Percentiles rank a stretch among this genome's conserved stretches.
phyloP scores from a whole-genome alignment of 2,797 vertebrate species.

The Percopsis omiscomaycus region DNA sequence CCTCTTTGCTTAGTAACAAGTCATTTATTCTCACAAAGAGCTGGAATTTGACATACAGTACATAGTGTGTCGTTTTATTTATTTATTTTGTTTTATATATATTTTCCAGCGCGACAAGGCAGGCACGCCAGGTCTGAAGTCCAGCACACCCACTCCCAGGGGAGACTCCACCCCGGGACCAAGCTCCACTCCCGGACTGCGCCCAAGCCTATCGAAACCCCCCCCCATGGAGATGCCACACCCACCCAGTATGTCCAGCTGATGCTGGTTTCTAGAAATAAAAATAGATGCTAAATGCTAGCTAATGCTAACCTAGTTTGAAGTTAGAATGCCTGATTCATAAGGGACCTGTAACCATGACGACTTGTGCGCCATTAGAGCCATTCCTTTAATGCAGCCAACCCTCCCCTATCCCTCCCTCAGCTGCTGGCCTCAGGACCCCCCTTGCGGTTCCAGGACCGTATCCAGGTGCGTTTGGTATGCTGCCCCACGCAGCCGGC shows the following conservation, averaged over 20 bases:
- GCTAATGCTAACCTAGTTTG: not conserved
- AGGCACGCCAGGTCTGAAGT: conserved; percentile 91
- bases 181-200: conserved; percentile 87
- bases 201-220: conserved; percentile 88
- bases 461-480: conserved; percentile 89
- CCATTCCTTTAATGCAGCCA: not conserved
- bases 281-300: too few species aligned
- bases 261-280: not conserved
- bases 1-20: too few species aligned
- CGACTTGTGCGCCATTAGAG: too few species aligned
- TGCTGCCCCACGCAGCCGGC: conserved; percentile 89
- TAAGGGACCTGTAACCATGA: not conserved
- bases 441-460: conserved; percentile 89
- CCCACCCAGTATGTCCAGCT: conserved; percentile 82
- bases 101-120: conserved; percentile 91
- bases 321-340: too few species aligned
- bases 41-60: not conserved
- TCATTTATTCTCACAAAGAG: too few species aligned
- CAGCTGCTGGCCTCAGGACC: conserved; percentile 89
- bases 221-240: conserved; percentile 91
- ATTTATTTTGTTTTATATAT: not conserved
- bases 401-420: not conserved
- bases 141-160: conserved; percentile 92
- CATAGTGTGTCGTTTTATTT: not conserved
- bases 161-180: conserved; percentile 90